A percentile compares a stretch with the other conserved stretches of the same genome.
phyloP scores from a whole-genome alignment of 2,797 vertebrate species.

The Uromys caudimaculatus region DNA sequence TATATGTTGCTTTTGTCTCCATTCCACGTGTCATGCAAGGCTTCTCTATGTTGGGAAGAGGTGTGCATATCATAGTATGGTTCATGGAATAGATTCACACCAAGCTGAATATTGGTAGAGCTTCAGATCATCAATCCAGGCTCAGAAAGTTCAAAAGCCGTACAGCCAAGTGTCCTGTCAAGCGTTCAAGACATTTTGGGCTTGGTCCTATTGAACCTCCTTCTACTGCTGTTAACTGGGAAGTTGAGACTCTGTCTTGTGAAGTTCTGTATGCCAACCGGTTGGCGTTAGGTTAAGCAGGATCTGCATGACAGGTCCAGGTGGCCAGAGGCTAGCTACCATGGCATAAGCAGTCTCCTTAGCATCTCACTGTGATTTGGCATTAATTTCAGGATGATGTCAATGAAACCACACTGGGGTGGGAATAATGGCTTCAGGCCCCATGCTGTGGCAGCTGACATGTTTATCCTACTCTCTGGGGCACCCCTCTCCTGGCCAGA shows the following conservation, averaged over 20 bases:
- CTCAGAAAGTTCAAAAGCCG: fast-evolving
- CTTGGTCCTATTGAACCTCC: background rate
- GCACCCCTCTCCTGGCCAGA: background rate
- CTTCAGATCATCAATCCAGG: background rate
- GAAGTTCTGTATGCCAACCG: too few species aligned
- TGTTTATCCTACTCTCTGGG: conserved; percentile 50
- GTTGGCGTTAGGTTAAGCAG: background rate
- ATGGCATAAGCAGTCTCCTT: background rate
- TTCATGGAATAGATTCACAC: too few species aligned
- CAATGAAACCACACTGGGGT: background rate
- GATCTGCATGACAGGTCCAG: background rate
- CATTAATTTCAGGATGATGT: conserved; percentile 48
- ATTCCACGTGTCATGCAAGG: fast-evolving
- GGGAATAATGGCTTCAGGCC: conserved; percentile 52
- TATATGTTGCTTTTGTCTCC: background rate
- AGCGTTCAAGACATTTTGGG: background rate
- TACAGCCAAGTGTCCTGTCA: background rate
- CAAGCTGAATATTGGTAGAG: fast-evolving
- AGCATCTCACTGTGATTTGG: background rate
- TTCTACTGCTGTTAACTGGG: background rate
- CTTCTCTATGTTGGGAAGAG: background rate
- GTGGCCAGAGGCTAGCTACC: background rate
- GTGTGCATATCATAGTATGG: fast-evolving
- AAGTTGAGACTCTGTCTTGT: background rate
- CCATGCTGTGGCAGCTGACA: background rate